A percentile compares a stretch with the other conserved stretches of the same genome.
These are phyloP conservation scores for Actinernus sp. DNA, from an alignment of 92 coral and sea anemone genomes.

Conservation along the genomic window DNA sequence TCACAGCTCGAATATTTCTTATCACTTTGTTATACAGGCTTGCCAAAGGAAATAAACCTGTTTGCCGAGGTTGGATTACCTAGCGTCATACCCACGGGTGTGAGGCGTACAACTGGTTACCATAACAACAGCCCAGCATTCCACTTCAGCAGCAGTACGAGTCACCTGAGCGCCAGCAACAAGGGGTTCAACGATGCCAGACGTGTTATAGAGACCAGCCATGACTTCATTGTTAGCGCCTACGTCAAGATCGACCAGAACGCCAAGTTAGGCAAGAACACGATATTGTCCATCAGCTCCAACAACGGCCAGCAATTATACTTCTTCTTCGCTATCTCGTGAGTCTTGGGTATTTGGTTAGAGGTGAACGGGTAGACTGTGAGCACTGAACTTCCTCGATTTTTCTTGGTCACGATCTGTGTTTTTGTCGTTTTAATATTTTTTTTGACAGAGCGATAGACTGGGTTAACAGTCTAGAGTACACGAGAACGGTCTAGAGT, in stretches of 20 bases:
- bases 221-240: constrained; percentile 68
- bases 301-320: constrained; percentile 19
- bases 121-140: constrained; percentile 48
- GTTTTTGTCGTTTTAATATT: too few relatives aligned
- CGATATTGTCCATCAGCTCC: constrained; percentile 63
- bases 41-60: constrained; percentile 57
- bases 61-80: constrained; percentile 60
- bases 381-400: too few relatives aligned
- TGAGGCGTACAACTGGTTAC: constrained; percentile 39
- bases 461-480: too few relatives aligned
- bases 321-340: constrained; percentile 45
- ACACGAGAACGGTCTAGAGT: too few relatives aligned
- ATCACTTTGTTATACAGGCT: too few relatives aligned
- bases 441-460: too few relatives aligned
- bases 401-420: too few relatives aligned
- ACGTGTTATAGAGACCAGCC: constrained; percentile 60
- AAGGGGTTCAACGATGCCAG: constrained; percentile 47
- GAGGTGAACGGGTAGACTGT: too few relatives aligned
- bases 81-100: constrained; percentile 38
- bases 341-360: too few relatives aligned
- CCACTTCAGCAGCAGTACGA: constrained; percentile 11
- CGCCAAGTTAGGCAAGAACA: constrained; percentile 9
- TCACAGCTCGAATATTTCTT: too few relatives aligned
- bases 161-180: constrained; percentile 35
- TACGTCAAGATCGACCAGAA: constrained; percentile 42